Percentiles rank a stretch among this genome's conserved stretches.
Evolutionary conservation across 2,113 vertebrate species (phyloP).

Genomic region (Hoplias malabaricus): DNA sequence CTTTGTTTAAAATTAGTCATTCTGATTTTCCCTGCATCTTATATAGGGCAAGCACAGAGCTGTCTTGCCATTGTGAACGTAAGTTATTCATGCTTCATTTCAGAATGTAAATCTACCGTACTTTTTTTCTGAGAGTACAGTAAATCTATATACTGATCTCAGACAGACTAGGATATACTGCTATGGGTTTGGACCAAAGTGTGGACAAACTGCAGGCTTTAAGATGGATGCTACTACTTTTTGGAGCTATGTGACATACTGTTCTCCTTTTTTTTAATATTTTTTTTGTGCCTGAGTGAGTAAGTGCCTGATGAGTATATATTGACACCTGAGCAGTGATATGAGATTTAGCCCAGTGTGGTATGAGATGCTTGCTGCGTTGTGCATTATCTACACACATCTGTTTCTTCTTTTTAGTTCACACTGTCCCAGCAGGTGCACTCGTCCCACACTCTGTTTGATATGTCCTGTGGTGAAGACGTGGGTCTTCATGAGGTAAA

Average conservation of each 20-base stretch:
- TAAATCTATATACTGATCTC: too few species aligned
- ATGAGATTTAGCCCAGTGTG: neutral
- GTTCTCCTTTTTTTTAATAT: too few species aligned
- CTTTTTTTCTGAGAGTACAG: too few species aligned
- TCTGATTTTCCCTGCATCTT: too few species aligned
- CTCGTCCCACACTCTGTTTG: neutral
- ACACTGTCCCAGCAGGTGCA: neutral
- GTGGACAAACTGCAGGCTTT: neutral
- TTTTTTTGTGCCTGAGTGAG: neutral
- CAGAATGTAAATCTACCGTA: too few species aligned
- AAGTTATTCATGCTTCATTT: too few species aligned
- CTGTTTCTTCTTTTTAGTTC: neutral
- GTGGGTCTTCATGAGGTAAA: neutral
- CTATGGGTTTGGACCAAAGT: too few species aligned
- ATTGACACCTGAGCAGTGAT: slow-evolving; percentile 5
- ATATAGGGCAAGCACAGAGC: too few species aligned
- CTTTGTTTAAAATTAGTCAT: too few species aligned
- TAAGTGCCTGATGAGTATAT: neutral
- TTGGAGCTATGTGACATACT: neutral
- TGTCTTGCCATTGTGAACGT: too few species aligned
- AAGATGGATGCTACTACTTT: neutral
- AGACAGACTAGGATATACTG: too few species aligned
- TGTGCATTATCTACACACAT: slow-evolving; percentile 5
- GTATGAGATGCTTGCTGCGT: slow-evolving; percentile 5
- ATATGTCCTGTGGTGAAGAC: neutral